A percentile compares a stretch with the other conserved stretches of the same genome.
These are phyloP conservation scores for Hyppa rectilinea DNA, from an alignment of 2,888 invertebrate genomes.

Conservation along the genomic window DNA sequence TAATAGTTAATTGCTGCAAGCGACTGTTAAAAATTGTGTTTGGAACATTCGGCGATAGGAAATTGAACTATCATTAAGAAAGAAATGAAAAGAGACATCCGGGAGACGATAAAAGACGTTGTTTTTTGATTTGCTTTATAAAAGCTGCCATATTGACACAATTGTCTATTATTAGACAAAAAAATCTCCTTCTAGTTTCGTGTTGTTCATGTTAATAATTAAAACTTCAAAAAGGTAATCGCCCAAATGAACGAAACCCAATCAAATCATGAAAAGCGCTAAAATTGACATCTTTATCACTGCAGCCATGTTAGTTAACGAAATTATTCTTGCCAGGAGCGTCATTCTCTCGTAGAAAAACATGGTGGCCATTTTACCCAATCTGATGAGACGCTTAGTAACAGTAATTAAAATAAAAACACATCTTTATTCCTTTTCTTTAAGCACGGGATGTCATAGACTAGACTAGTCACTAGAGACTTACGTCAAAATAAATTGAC, in stretches of 20 bases:
- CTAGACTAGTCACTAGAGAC: too few relatives aligned
- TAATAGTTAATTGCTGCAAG: slow-evolving; percentile 55
- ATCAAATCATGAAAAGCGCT: background rate
- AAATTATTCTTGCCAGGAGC: background rate
- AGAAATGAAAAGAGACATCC: background rate
- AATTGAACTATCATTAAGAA: slow-evolving; percentile 1
- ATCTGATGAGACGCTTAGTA: background rate
- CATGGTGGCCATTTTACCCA: background rate
- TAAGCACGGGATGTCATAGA: background rate
- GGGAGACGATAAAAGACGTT: too few relatives aligned
- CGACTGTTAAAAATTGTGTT: slow-evolving; percentile 26
- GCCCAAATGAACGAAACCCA: too few relatives aligned
- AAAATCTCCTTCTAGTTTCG: too few relatives aligned
- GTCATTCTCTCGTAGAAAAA: background rate
- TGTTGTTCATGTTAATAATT: too few relatives aligned
- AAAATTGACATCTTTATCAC: background rate
- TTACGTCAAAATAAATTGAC: background rate
- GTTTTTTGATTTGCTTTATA: background rate
- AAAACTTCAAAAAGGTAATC: too few relatives aligned
- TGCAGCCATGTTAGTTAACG: too few relatives aligned
- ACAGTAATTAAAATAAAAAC: background rate
- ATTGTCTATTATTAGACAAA: background rate
- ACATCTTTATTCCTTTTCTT: background rate
- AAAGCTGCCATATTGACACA: background rate
- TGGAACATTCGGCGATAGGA: slow-evolving; percentile 17